Evolutionary conservation across 1,140 invertebrate genomes (phyloP).

Genomic region (Lasioglossum baleicum): DNA sequence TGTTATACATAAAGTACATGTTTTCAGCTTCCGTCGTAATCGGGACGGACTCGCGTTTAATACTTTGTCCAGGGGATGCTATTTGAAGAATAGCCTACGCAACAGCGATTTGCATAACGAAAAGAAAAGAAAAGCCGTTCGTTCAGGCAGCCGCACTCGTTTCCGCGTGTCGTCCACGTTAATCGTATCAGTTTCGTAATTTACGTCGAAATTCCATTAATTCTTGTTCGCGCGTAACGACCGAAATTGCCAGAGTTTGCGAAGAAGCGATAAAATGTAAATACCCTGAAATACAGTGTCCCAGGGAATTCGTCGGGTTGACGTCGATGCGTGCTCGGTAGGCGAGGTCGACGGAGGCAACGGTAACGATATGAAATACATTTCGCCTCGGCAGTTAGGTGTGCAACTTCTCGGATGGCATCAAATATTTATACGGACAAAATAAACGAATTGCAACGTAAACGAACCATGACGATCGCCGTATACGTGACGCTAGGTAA

Average conservation of each 20-base stretch:
- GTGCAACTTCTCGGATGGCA: constrained; percentile 57
- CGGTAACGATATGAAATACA: constrained; percentile 62
- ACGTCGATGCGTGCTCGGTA: constrained; percentile 16
- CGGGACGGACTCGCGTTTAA: no score
- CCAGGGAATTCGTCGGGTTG: constrained; percentile 62
- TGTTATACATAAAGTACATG: no score
- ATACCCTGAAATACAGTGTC: constrained; percentile 65
- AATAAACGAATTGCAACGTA: constrained; percentile 69
- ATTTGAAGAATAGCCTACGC: no score
- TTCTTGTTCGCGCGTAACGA: constrained; percentile 25
- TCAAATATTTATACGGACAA: constrained; percentile 70
- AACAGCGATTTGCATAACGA: not conserved
- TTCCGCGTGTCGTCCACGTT: constrained; percentile 7
- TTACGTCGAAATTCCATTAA: constrained; percentile 45
- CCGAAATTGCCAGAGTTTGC: constrained; percentile 56
- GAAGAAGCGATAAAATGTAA: constrained; percentile 67
- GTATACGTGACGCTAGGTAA: constrained; percentile 55
- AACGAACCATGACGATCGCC: constrained; percentile 53
- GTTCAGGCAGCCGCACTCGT: not conserved
- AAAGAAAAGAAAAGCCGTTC: no score
- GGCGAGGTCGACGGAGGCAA: constrained; percentile 15
- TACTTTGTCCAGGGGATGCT: no score
- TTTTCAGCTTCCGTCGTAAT: no score
- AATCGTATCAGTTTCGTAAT: constrained; percentile 51
- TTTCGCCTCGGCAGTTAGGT: constrained; percentile 51